Base-by-base conservation (phyloP, 2,113 vertebrate species). In the Rousettus leschenaultii region DNA sequence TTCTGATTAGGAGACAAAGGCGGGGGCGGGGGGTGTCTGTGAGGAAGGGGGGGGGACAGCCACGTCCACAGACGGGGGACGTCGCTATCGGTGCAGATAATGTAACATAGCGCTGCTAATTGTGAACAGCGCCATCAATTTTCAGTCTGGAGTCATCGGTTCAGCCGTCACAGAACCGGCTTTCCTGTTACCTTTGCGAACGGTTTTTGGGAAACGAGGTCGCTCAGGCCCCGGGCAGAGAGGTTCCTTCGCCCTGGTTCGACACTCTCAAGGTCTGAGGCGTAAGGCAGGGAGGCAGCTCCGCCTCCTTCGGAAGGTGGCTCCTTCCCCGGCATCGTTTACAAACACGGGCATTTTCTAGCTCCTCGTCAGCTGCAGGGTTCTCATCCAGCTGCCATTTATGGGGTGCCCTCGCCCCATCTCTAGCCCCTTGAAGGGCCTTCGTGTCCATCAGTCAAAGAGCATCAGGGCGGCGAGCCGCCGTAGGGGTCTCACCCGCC, bases 251-350 rank as follows among this genome's bases (percentile, higher is more conserved):
- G 55, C 35, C 35, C 57, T 21, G 38, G 2, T 7, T 57, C 43
- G 30, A 61, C 15, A 1, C 19, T 7, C 35, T 16, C 21, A 2
- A 3, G 45, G 73, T 12, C 22, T 12, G 45, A 51, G 28, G 16
- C 0, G 4, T 26, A 1, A 15, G 55, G 4, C 15, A 3, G 19
- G 3, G 1, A 1, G 1, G 38, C 78, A 19, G 24, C 55, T 61
- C 16, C 6, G 15, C 24, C 24, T 80, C 53, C 4, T 2, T 14
- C 18, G 30, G 15, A 38, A 61, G 19, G 35, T 0, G 38, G 38
- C 57, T 43, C 24, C 13, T 24, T 33, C 61, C 21, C 3, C 21
- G 7, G 61, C 19, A 40, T 28, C 21, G 57, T 35, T 43, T 33
- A 12, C 26, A 33, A 45, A 53, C 15, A 61, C 40, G 45, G 55